Base-by-base conservation (phyloP, 37 sponge, comb jelly and placozoan species). In the Amphimedon queenslandica region DNA sequence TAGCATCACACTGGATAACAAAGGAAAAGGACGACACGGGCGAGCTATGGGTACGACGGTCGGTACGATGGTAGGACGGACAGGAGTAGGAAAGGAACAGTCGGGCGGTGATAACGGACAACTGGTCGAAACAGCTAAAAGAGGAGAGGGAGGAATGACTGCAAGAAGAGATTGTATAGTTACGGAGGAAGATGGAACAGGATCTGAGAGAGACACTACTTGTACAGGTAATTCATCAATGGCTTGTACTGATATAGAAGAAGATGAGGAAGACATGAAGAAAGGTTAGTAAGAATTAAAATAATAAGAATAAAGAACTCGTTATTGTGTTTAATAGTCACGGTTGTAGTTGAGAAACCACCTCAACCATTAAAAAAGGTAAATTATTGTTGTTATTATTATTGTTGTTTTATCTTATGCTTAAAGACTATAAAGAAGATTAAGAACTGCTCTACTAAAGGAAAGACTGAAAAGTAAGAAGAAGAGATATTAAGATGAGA, bases 181-280 rank as follows among this genome's bases (percentile, higher is more conserved):
- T 24, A 28, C 23, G 51, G 67, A 63, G 18, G 74, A 70, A 42
- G 47, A 70, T 3, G 70, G 53, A 27, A n/a, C 23, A 8, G 13
- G n/a, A n/a, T n/a, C n/a, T n/a, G n/a, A n/a, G n/a, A n/a, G n/a
- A 13, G 67, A 33, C 30, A 66, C 20, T 38, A 31, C 30, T 31
- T 36, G 31, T 5, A 27, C 24, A 8, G 70, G 4, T 51, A 70
- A 6, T 39, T 29, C 38, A 16, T 41, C 43, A 42, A 42, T 51
- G 2, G 29, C 51, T 40, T 6, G 21, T 18, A 65, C 76, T 6
- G 82, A 82, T 16, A 18, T 82, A 38, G 76, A 82, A 41, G 82
- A 82, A 40, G 82, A 82, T 58, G 82, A 82, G 42, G 76, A 73
- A 1, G 63, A 66, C 51, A 47, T 13, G 13, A 8, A 8, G 13